Evolutionary conservation across 2,797 vertebrate species (phyloP).

Genomic region (Fistularia tabacaria): DNA sequence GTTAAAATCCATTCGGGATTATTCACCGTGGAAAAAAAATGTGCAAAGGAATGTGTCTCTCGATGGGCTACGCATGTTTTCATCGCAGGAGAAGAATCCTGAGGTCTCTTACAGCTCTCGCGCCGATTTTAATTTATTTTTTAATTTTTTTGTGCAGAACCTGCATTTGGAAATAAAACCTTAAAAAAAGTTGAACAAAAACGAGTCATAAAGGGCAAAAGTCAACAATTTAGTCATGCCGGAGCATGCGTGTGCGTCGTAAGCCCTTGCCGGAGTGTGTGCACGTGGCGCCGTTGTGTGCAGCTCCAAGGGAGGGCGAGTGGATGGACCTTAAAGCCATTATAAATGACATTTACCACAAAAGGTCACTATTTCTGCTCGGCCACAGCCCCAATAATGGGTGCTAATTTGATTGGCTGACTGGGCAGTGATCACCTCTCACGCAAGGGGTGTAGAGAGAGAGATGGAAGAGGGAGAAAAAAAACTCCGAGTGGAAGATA

Average conservation of each 20-base stretch:
- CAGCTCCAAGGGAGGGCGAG: slow-evolving; percentile 57
- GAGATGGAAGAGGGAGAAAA: slow-evolving; percentile 1
- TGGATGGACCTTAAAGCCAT: slow-evolving; percentile 68
- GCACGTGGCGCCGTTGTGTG: slow-evolving; percentile 12
- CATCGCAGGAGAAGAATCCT: slow-evolving; percentile 25
- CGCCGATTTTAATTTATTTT: slow-evolving; percentile 36
- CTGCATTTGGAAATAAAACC: slow-evolving; percentile 36
- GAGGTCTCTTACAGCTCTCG: slow-evolving; percentile 35
- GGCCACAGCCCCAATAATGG: slow-evolving; percentile 51
- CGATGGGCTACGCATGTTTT: slow-evolving; percentile 20
- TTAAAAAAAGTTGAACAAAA: too few species aligned
- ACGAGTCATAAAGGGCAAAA: slow-evolving; percentile 56
- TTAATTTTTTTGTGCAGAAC: slow-evolving; percentile 33
- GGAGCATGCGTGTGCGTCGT: slow-evolving; percentile 35
- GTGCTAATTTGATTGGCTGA: slow-evolving; percentile 72
- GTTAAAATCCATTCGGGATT: background rate
- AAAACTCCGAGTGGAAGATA: slow-evolving; percentile 23
- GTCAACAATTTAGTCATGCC: slow-evolving; percentile 31
- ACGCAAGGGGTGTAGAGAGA: slow-evolving; percentile 21
- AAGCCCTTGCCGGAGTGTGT: slow-evolving; percentile 14
- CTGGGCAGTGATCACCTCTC: slow-evolving; percentile 60
- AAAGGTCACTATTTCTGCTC: slow-evolving; percentile 70
- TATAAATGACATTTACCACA: slow-evolving; percentile 75
- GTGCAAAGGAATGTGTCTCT: too few species aligned
- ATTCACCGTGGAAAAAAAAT: too few species aligned